Base-by-base conservation (phyloP, 2,113 vertebrate genomes). In the Ovis canadensis region DNA sequence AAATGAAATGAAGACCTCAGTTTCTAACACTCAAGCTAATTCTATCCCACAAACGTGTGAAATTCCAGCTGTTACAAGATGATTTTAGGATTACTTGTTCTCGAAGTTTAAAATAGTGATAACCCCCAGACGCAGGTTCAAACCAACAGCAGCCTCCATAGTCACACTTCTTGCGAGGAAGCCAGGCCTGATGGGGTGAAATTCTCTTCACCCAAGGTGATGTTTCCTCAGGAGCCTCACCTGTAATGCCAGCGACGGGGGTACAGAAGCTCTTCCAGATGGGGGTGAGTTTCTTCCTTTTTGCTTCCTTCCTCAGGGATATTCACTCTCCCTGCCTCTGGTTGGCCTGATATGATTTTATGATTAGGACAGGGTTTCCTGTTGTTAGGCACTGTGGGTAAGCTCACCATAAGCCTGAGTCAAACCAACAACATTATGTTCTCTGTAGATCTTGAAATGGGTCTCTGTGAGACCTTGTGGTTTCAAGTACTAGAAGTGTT, bases 81-180 rank as follows among this genome's bases (percentile, higher is more conserved):
- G 81, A 57, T 36, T 14, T 29, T 50, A 55, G 85, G 88, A 67
- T 91, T 52, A 88, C 88, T 31, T 60, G 62, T 94, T 80, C 71
- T 64, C 1, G 0, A 36, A 52, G 86, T 64, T 92, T 77, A 52
- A 77, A 64, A 36, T 23, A 84, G 55, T 54, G 16, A 57, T 33
- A 33, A 40, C 57, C 19, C 57, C 19, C 36, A 89, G 77, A 57
- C 17, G 74, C 55, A 33, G 67, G 21, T 21, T 43, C 36, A 96
- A 67, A 64, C 36, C 50, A 29, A 81, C 14, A 81, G 45, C 7
- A 6, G 33, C 1, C 1, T 8, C 33, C n/a, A 0, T 5, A 45
- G 60, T 57, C 43, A 82, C 23, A 40, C 3, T 36, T 59, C 23
- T 91, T 25, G 14, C 1, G 2, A 82, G 80, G 87, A 90, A 62